Percentiles rank a stretch among this genome's conserved stretches.
Evolutionary conservation across 2,113 vertebrate genomes (phyloP).

Genomic region (Aplodontia rufa): DNA sequence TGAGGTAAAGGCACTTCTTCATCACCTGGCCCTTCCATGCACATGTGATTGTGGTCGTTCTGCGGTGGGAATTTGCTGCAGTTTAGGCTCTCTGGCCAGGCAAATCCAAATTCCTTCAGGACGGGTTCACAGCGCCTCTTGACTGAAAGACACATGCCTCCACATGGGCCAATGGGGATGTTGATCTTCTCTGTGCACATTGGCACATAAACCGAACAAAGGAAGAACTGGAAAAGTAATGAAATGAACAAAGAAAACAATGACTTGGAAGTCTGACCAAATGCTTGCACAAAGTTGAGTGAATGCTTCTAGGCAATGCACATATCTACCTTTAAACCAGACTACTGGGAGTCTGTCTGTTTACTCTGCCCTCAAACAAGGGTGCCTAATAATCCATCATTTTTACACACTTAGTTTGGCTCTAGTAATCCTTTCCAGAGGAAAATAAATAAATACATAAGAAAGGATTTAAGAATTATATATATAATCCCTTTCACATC

Average conservation of each 20-base stretch:
- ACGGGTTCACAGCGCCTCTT: slow-evolving; percentile 97
- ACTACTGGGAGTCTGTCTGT: background rate
- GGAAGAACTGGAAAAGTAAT: slow-evolving; percentile 92
- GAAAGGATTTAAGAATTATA: background rate
- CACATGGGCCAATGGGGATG: slow-evolving; percentile 97
- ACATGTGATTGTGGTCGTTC: slow-evolving; percentile 99
- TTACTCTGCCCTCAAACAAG: background rate
- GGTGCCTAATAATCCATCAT: background rate
- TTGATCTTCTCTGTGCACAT: slow-evolving; percentile 99
- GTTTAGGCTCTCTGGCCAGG: slow-evolving; percentile 96
- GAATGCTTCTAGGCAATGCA: slow-evolving; percentile 34
- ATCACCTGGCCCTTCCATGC: slow-evolving; percentile 97
- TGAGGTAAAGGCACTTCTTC: slow-evolving; percentile 92
- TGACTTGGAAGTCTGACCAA: slow-evolving; percentile 56
- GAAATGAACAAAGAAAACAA: slow-evolving; percentile 71
- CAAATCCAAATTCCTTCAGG: slow-evolving; percentile 96
- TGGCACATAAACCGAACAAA: slow-evolving; percentile 97
- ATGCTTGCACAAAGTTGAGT: background rate
- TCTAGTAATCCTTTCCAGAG: slow-evolving; percentile 13
- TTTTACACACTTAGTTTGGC: background rate
- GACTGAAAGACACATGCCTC: slow-evolving; percentile 98
- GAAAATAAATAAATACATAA: slow-evolving; percentile 1
- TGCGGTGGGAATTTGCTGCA: slow-evolving; percentile 98
- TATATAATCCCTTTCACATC: slow-evolving; percentile 24
- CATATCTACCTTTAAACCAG: slow-evolving; percentile 14